A percentile compares a stretch with the other conserved stretches of the same genome.
Evolutionary conservation across 2,113 vertebrate genomes (phyloP).

Genomic region (Melanerpes aurifrons): DNA sequence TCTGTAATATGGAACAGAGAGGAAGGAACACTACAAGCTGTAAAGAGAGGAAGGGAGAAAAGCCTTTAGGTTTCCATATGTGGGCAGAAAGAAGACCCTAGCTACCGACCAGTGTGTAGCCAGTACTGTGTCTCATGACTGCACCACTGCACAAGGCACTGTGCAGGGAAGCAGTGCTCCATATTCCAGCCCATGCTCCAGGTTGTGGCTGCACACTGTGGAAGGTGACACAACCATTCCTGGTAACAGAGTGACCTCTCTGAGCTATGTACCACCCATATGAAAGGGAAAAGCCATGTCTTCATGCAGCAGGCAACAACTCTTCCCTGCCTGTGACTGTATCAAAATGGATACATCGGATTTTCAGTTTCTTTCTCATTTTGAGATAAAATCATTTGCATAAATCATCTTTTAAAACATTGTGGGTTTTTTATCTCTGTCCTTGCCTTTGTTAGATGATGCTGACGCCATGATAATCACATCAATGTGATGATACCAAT

Average conservation of each 20-base stretch:
- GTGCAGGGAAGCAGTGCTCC: neutral
- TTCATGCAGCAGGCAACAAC: neutral
- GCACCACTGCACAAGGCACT: neutral
- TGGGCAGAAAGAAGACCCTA: neutral
- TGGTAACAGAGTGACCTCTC: neutral
- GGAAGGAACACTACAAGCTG: neutral
- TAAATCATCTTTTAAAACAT: neutral
- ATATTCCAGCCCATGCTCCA: too few relatives aligned
- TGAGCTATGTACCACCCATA: neutral
- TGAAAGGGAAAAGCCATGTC: neutral
- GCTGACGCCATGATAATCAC: neutral
- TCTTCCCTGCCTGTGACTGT: neutral
- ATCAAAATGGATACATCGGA: neutral
- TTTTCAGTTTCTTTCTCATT: neutral
- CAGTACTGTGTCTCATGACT: neutral
- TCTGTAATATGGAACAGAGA: neutral
- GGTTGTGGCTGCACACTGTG: neutral
- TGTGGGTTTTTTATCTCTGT: accelerated
- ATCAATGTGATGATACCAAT: neutral
- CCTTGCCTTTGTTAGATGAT: neutral
- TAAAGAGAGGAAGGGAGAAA: neutral
- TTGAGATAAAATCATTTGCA: neutral
- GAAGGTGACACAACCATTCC: neutral
- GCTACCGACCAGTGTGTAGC: neutral
- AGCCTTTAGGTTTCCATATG: neutral